Percentiles rank a stretch among this genome's conserved stretches.
These are phyloP conservation scores for Iselma pallidipennis DNA, from an alignment of 2,888 invertebrate species.

Conservation along the genomic window DNA sequence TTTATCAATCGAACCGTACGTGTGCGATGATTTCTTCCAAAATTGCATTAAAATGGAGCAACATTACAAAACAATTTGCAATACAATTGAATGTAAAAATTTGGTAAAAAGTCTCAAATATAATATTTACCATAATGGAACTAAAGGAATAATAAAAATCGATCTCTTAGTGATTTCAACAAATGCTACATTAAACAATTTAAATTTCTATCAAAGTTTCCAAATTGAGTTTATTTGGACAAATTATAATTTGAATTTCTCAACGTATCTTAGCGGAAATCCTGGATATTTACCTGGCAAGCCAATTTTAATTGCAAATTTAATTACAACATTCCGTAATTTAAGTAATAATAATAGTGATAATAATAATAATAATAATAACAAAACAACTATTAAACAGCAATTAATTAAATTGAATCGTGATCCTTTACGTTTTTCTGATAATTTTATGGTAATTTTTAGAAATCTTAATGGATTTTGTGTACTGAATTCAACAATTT, in stretches of 20 bases:
- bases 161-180: constrained; percentile 44
- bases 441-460: constrained; percentile 52
- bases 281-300: constrained; percentile 73
- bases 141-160: constrained; percentile 52
- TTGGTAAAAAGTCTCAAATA: constrained; percentile 48
- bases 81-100: constrained; percentile 44
- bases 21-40: constrained; percentile 44
- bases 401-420: constrained; percentile 30
- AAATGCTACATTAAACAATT: constrained; percentile 23
- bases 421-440: constrained; percentile 34
- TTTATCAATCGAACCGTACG: constrained; percentile 41
- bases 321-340: constrained; percentile 49
- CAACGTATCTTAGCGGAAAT: constrained; percentile 66
- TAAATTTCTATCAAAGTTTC: constrained; percentile 39
- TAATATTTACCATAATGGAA: constrained; percentile 55
- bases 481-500: constrained; percentile 47
- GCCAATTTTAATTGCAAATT: constrained; percentile 61
- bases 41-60: constrained; percentile 38
- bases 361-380: constrained; percentile 10
- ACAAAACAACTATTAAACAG: constrained; percentile 6
- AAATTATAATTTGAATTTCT: constrained; percentile 43
- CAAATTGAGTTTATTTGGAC: constrained; percentile 48
- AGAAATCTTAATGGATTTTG: constrained; percentile 57
- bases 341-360: constrained; percentile 22
- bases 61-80: constrained; percentile 33